A percentile compares a stretch with the other conserved stretches of the same genome.
These are phyloP conservation scores for Choreutis nemorana DNA, from an alignment of 2,888 invertebrate genomes.

Conservation along the genomic window DNA sequence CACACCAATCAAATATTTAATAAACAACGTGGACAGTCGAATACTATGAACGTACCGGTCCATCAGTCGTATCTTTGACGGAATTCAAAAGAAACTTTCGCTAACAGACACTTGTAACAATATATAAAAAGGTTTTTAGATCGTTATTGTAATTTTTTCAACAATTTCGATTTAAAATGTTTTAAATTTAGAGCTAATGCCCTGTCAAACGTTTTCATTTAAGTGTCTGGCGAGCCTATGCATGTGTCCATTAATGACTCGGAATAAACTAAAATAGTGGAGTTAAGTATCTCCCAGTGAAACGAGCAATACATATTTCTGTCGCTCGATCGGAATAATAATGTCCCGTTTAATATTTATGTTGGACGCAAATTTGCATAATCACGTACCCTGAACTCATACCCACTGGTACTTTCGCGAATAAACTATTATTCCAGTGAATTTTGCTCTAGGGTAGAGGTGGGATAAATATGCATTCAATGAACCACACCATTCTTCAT, in stretches of 20 bases:
- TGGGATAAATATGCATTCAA: no score
- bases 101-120: no score
- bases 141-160: no score
- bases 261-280: conserved; percentile 18
- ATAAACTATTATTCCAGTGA: conserved; percentile 53
- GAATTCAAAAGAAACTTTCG: no score
- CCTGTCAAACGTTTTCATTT: no score
- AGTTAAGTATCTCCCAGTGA: conserved; percentile 30
- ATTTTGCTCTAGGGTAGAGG: conserved; percentile 46
- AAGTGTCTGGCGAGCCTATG: conserved; percentile 10
- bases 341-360: conserved; percentile 64
- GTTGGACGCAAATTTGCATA: conserved; percentile 62
- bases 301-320: conserved; percentile 57
- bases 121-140: no score
- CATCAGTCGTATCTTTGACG: no score
- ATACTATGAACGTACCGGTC: no score
- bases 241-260: conserved; percentile 16
- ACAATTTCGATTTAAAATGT: no score
- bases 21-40: no score
- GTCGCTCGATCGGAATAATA: conserved; percentile 60
- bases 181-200: no score
- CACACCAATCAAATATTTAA: conserved; percentile 27
- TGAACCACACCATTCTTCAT: no score
- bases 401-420: conserved; percentile 28
- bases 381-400: conserved; percentile 53